phyloP scores from a whole-genome alignment of 2,888 invertebrate species.

The Anticlea derivata region DNA sequence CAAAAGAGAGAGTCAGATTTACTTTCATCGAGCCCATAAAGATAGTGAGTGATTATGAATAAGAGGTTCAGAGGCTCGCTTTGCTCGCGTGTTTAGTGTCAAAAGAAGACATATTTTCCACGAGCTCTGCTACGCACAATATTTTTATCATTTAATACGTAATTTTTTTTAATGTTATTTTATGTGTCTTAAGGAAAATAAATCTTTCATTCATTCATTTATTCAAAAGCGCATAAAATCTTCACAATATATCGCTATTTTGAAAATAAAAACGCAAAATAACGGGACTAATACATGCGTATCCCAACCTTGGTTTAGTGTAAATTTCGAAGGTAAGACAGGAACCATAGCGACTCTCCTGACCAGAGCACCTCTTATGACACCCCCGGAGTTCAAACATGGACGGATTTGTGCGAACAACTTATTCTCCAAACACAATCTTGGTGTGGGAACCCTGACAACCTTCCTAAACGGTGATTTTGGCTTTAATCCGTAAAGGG shows the following conservation, averaged over 20 bases:
- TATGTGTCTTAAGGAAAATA: too few species aligned
- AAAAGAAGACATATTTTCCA: too few species aligned
- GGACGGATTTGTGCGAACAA: slow-evolving; percentile 58
- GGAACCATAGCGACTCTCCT: slow-evolving; percentile 77
- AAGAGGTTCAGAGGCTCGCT: too few species aligned
- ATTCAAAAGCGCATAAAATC: slow-evolving; percentile 31
- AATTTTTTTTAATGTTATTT: too few species aligned
- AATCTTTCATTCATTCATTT: too few species aligned
- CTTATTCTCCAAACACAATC: slow-evolving; percentile 65
- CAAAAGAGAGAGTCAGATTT: too few species aligned
- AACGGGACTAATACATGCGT: slow-evolving; percentile 49
- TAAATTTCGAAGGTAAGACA: slow-evolving; percentile 82
- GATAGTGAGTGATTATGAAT: too few species aligned
- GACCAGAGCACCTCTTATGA: slow-evolving; percentile 71
- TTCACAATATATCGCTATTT: slow-evolving; percentile 28
- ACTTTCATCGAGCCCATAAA: too few species aligned
- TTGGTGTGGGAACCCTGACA: slow-evolving; percentile 63
- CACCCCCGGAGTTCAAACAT: slow-evolving; percentile 50
- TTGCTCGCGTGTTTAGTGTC: background rate
- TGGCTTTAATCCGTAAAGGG: slow-evolving; percentile 68
- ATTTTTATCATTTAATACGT: too few species aligned
- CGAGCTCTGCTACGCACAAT: too few species aligned
- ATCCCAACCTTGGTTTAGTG: slow-evolving; percentile 75
- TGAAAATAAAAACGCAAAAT: slow-evolving; percentile 42
- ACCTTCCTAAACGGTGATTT: slow-evolving; percentile 71